Percentiles rank a stretch among this genome's conserved stretches.
Conservation (phyloP, 2,888 invertebrate genomes). For the Apamea anceps region DNA sequence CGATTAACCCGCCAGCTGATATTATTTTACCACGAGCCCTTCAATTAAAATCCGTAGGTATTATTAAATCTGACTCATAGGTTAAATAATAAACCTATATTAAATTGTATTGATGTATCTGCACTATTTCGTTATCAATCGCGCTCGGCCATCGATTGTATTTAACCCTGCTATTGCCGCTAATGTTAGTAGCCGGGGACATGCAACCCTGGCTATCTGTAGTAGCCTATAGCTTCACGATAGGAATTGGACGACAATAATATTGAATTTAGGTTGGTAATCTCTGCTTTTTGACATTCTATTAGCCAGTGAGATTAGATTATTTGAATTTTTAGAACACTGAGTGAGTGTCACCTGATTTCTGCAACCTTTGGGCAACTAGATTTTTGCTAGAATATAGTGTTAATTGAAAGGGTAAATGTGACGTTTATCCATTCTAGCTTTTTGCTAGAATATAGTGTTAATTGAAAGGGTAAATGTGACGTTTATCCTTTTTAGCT, state of each 20-base stretch:
- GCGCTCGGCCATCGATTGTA: slow-evolving; percentile 64
- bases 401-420: not conserved
- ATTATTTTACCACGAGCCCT: not conserved
- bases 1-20: not conserved
- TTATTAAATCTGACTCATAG: not conserved
- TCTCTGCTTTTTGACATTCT: slow-evolving; percentile 11
- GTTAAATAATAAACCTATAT: slow-evolving; percentile 19
- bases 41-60: slow-evolving; percentile 8
- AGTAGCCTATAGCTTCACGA: slow-evolving; percentile 17
- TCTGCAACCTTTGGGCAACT: not conserved
- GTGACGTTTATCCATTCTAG: not conserved
- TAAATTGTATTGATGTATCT: slow-evolving; percentile 52
- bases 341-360: not conserved
- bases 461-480: not conserved
- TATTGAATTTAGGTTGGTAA: slow-evolving; percentile 31
- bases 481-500: not conserved
- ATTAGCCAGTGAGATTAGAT: not conserved
- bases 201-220: slow-evolving; percentile 59
- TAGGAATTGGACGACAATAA: slow-evolving; percentile 23
- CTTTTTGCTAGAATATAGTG: not conserved
- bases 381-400: not conserved
- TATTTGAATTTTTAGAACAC: slow-evolving; percentile 25
- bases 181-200: slow-evolving; percentile 68
- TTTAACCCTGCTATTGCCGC: slow-evolving; percentile 51
- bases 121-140: slow-evolving; percentile 64